Evolutionary conservation across 2,888 invertebrate genomes (phyloP).

Genomic region (Ophion costatus): DNA sequence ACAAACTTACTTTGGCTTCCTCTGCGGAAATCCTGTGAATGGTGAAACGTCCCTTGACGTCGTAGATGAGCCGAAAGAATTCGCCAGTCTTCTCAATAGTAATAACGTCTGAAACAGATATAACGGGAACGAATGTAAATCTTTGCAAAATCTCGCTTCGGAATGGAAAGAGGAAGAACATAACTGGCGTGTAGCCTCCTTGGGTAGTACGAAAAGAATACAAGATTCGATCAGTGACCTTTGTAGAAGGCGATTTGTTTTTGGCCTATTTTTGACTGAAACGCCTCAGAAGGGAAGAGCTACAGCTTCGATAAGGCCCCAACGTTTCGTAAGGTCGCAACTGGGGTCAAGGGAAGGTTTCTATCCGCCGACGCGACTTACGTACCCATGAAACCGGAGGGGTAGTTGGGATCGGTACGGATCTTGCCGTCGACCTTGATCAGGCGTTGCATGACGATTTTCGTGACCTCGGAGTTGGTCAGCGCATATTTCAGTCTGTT

Average conservation of each 20-base stretch:
- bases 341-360: background rate
- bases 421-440: constrained; percentile 99
- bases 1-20: constrained; percentile 94
- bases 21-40: constrained; percentile 98
- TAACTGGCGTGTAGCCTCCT: constrained; percentile 81
- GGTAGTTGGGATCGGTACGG: constrained; percentile 98
- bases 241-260: constrained; percentile 79
- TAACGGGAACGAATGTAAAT: background rate
- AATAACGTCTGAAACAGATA: constrained; percentile 93
- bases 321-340: background rate
- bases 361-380: background rate
- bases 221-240: constrained; percentile 84
- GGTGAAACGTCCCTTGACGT: constrained; percentile 99
- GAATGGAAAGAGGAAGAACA: background rate
- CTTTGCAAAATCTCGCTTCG: background rate
- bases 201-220: constrained; percentile 85
- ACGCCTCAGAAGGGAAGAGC: constrained; percentile 70
- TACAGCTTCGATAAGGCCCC: constrained; percentile 78
- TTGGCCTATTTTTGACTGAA: constrained; percentile 84
- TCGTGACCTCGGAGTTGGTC: constrained; percentile 97
- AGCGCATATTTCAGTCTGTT: constrained; percentile 99
- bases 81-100: constrained; percentile 99
- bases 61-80: constrained; percentile 98
- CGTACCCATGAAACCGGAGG: constrained; percentile 99
- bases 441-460: constrained; percentile 98